Evolutionary conservation across 2,113 vertebrate genomes (phyloP).

Genomic region (Chiloscyllium plagiosum): DNA sequence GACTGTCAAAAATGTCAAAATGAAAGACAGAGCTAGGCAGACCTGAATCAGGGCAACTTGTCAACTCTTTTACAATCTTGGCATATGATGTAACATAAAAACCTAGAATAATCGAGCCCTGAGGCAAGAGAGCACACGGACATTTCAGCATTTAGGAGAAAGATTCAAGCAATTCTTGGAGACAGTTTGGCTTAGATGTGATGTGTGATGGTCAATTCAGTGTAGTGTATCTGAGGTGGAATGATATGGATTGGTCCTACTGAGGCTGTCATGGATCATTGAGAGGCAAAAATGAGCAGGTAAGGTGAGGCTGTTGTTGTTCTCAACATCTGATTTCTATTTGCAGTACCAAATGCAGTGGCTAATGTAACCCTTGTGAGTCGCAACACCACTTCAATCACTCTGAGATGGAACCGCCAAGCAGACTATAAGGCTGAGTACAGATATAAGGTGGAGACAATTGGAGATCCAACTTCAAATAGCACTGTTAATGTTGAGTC

Average conservation of each 20-base stretch:
- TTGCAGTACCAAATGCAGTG: not conserved
- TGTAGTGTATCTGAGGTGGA: not conserved
- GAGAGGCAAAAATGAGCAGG: too few relatives aligned
- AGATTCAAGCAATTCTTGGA: not conserved
- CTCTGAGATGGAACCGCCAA: slow-evolving; percentile 48
- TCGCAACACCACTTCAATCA: slow-evolving; percentile 39
- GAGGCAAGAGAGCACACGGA: not conserved
- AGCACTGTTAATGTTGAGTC: fast-evolving
- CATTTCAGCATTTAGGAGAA: not conserved
- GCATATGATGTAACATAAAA: not conserved
- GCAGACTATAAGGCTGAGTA: slow-evolving; percentile 41
- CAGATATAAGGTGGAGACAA: slow-evolving; percentile 39
- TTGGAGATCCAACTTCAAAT: fast-evolving
- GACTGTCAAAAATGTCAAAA: not conserved
- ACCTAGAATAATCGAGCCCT: not conserved
- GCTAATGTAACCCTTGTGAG: not conserved
- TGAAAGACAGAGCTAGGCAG: not conserved
- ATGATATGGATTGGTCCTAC: not conserved
- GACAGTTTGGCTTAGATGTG: not conserved
- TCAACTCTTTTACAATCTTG: not conserved
- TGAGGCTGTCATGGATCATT: not conserved
- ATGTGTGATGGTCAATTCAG: not conserved
- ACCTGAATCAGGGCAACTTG: not conserved
- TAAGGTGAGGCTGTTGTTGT: not conserved
- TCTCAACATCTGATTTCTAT: not conserved